Evolutionary conservation across 37 sponge, comb jelly and placozoan genomes (phyloP).

Genomic region (Oscarella lobularis): DNA sequence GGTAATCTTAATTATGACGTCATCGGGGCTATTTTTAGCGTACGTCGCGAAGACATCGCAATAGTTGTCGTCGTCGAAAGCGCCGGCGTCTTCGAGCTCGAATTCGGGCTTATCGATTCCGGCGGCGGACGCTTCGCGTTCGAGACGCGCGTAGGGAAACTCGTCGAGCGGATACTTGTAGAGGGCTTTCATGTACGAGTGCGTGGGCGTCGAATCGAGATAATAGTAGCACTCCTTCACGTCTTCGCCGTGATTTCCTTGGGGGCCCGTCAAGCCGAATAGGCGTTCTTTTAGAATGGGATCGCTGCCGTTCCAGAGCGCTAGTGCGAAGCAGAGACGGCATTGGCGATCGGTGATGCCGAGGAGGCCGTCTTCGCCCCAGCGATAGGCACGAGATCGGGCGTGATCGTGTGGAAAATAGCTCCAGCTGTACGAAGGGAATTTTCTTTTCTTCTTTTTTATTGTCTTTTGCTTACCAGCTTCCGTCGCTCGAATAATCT

Average conservation of each 20-base stretch:
- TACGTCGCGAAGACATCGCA: slow-evolving; percentile 90
- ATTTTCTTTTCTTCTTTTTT: not conserved
- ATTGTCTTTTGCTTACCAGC: slow-evolving; percentile 38
- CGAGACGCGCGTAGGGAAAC: slow-evolving; percentile 75
- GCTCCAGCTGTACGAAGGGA: slow-evolving; percentile 56
- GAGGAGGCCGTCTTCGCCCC: slow-evolving; percentile 92
- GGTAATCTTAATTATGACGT: slow-evolving; percentile 55
- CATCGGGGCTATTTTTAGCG: slow-evolving; percentile 59
- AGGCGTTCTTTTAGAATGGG: slow-evolving; percentile 90
- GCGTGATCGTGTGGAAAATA: slow-evolving; percentile 94
- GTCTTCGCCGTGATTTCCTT: slow-evolving; percentile 96
- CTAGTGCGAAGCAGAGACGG: slow-evolving; percentile 73
- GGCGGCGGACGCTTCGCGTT: slow-evolving; percentile 46
- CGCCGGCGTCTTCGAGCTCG: slow-evolving; percentile 78
- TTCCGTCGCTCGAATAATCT: slow-evolving; percentile 83
- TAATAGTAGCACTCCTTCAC: slow-evolving; percentile 93
- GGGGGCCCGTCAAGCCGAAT: slow-evolving; percentile 76
- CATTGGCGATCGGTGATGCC: slow-evolving; percentile 90
- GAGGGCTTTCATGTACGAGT: slow-evolving; percentile 87
- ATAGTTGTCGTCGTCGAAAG: slow-evolving; percentile 60
- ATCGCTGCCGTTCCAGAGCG: slow-evolving; percentile 86
- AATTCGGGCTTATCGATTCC: slow-evolving; percentile 48
- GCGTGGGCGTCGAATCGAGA: slow-evolving; percentile 92
- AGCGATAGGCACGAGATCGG: slow-evolving; percentile 80
- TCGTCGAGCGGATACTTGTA: slow-evolving; percentile 87